Evolutionary conservation across 2,797 vertebrate species (phyloP).

Genomic region (Spea hammondii): DNA sequence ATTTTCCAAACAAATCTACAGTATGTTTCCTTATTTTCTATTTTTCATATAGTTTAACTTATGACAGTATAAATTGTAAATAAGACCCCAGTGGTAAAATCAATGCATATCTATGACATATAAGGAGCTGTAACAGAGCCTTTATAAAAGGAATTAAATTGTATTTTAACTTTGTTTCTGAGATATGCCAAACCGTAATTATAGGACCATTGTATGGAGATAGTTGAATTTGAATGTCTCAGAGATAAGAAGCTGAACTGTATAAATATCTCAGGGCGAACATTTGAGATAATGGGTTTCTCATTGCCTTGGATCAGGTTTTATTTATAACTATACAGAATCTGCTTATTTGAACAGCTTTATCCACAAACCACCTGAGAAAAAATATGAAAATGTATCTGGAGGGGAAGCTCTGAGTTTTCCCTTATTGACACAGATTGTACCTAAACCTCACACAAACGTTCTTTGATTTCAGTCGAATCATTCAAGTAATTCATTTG

Average conservation of each 20-base stretch:
- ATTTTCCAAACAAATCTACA: background rate
- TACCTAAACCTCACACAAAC: background rate
- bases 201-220: slow-evolving; percentile 38
- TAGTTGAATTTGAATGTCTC: slow-evolving; percentile 44
- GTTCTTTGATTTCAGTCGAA: slow-evolving; percentile 6
- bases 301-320: slow-evolving; percentile 31
- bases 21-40: background rate
- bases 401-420: slow-evolving; percentile 24
- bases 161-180: slow-evolving; percentile 37
- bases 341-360: slow-evolving; percentile 35
- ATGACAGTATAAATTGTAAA: slow-evolving; percentile 15
- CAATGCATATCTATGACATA: slow-evolving; percentile 39
- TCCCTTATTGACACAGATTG: background rate
- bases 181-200: slow-evolving; percentile 43
- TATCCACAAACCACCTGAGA: slow-evolving; percentile 32
- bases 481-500: too few species aligned
- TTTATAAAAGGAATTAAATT: slow-evolving; percentile 48
- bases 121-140: slow-evolving; percentile 32
- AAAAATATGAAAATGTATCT: slow-evolving; percentile 29
- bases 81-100: slow-evolving; percentile 45
- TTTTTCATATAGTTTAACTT: background rate
- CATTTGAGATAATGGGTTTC: slow-evolving; percentile 35
- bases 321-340: slow-evolving; percentile 45
- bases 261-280: slow-evolving; percentile 43
- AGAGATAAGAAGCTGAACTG: slow-evolving; percentile 45